Conservation (phyloP, 1,140 invertebrate genomes). For the Phthorimaea operculella region DNA sequence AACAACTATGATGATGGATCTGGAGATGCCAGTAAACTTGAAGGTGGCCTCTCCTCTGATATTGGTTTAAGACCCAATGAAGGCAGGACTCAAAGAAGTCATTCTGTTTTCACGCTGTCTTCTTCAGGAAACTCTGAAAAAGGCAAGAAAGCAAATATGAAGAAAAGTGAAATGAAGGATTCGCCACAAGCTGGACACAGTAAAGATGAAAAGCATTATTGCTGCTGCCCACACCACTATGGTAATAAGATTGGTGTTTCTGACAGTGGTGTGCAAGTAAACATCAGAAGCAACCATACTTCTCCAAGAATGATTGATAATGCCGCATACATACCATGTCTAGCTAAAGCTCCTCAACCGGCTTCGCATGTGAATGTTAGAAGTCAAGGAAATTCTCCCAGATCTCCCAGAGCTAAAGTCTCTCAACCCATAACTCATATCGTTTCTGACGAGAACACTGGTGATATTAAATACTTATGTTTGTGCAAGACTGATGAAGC, state of each 20-base stretch:
- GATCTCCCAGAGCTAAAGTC: not conserved
- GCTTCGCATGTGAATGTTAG: not conserved
- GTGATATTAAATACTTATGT: conserved; percentile 50
- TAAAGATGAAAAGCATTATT: conserved; percentile 29
- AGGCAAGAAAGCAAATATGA: conserved; percentile 28
- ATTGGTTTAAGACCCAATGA: conserved; percentile 18
- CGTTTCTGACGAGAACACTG: conserved; percentile 17
- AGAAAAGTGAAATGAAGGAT: conserved; percentile 28
- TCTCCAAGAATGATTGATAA: not conserved
- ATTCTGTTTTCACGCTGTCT: conserved; percentile 58
- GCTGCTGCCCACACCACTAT: conserved; percentile 23
- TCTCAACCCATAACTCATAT: conserved; percentile 4
- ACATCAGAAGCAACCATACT: conserved; percentile 20
- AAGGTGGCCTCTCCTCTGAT: conserved; percentile 32
- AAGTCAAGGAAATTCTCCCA: conserved; percentile 12
- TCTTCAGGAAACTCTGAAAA: conserved; percentile 43
- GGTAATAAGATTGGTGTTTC: conserved; percentile 26
- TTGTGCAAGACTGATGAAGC: conserved; percentile 27
- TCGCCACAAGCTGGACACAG: conserved; percentile 20
- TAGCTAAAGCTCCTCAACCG: no score
- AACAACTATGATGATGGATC: conserved; percentile 59
- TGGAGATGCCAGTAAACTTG: conserved; percentile 54
- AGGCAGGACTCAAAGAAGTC: conserved; percentile 41
- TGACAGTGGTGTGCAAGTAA: conserved; percentile 52
- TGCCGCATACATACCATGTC: no score